A percentile compares a stretch with the other conserved stretches of the same genome.
Evolutionary conservation across 2,797 vertebrate species (phyloP).

Genomic region (Diglossa cyanea): DNA sequence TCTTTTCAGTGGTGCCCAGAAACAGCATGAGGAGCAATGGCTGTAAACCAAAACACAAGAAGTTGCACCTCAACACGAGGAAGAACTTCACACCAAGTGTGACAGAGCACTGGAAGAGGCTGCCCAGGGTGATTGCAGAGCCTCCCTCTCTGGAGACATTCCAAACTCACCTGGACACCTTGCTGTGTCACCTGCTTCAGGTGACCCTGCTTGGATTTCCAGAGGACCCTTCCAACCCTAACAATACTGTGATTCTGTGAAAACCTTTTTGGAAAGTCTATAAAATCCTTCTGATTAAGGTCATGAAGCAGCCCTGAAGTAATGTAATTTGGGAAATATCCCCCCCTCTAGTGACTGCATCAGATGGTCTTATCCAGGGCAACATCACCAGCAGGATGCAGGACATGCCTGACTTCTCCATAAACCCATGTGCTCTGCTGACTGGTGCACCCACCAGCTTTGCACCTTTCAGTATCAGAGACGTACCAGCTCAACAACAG

Average conservation of each 20-base stretch:
- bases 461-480: not conserved
- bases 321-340: accelerated
- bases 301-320: not conserved
- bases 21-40: not conserved
- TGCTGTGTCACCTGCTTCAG: not conserved
- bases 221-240: not conserved
- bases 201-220: not conserved
- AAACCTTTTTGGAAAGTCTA: not conserved
- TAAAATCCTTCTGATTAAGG: not conserved
- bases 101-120: not conserved
- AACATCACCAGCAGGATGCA: not conserved
- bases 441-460: not conserved
- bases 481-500: not conserved
- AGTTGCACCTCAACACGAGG: not conserved
- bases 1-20: not conserved
- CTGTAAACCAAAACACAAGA: not conserved
- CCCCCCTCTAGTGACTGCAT: not conserved
- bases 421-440: accelerated
- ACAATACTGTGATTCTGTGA: not conserved
- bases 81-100: accelerated
- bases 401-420: not conserved
- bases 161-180: not conserved
- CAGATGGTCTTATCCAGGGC: not conserved
- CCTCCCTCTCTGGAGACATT: not conserved
- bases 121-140: accelerated